Base-by-base conservation (phyloP, 2,797 vertebrate genomes). In the Orientallactaga sibirica region DNA sequence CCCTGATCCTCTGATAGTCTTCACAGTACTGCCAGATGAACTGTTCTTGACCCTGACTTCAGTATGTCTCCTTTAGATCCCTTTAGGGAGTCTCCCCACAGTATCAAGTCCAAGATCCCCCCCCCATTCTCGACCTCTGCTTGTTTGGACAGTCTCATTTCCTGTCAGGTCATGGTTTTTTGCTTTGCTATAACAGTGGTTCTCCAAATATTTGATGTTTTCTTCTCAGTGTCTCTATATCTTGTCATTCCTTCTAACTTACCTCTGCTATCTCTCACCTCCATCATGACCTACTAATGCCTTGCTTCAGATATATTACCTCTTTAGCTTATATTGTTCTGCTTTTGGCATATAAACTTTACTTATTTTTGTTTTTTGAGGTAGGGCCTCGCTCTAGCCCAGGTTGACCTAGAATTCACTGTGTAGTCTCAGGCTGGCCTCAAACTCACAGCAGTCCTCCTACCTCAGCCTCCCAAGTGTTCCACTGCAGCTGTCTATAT, bases 291-390 rank as follows among this genome's bases (percentile, higher is more conserved):
- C 19, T 90, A 7, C 27, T 81, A 9, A 61, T 94, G 24, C 15
- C 73, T 86, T 92, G 61, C 5, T 43, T 91, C 75, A 79, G 25
- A 33, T 82, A 22, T 66, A 19, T 93, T 19, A 37, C 67, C 33
- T 91, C 29, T 37, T 92, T 27, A 81, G n/a, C 55, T 76, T 94
- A 78, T 61, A 7, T 58, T 92, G 20, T 66, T 52, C 24, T 77
- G 22, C 22, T 33, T 64, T 89, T 89, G 52, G 15, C 58, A 83
- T 29, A 20, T 64, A 64, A 62, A 62, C 4, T 62, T 62, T 62
- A 16, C 16, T 10, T 16, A 86, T 86, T 83, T 3, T 83, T 64
- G 68, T 3, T 90, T 14, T 82, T 89, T 48, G 48, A 48, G 5
- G 48, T 48, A 10, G 48, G 48, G 48, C 10, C 48, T 48, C 48